A percentile compares a stretch with the other conserved stretches of the same genome.
Evolutionary conservation across 2,113 vertebrate genomes (phyloP).

Genomic region (Bostrychus sinensis): DNA sequence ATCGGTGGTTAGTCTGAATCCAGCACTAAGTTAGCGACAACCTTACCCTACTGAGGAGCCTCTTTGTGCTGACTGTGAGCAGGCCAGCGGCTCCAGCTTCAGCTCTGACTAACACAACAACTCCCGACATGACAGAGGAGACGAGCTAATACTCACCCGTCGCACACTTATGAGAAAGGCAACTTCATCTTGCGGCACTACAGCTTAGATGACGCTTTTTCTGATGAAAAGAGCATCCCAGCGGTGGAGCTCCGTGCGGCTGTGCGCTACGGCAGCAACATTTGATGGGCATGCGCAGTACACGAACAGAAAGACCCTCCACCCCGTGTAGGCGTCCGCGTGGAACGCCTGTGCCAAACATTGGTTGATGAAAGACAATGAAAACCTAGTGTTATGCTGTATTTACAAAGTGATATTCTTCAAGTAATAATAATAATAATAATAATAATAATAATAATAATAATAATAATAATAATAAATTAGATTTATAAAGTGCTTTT

Average conservation of each 20-base stretch:
- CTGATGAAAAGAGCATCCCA: constrained; percentile 41
- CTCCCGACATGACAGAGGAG: rapidly evolving
- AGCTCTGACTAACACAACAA: constrained; percentile 2
- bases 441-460: too few species aligned
- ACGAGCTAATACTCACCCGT: constrained; percentile 58
- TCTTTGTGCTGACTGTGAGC: constrained; percentile 73
- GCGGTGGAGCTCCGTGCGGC: constrained; percentile 53
- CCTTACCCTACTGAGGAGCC: constrained; percentile 57
- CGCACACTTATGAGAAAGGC: constrained; percentile 38
- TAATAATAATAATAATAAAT: too few species aligned
- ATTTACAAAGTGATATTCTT: too few species aligned
- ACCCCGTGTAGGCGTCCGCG: constrained; percentile 31
- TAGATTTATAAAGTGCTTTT: too few species aligned
- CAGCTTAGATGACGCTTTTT: constrained; percentile 6
- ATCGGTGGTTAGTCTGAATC: constrained; percentile 28
- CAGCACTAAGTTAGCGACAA: constrained; percentile 50
- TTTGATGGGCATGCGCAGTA: constrained; percentile 70
- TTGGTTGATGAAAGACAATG: too few species aligned
- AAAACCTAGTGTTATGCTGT: too few species aligned
- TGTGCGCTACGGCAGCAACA: constrained; percentile 70
- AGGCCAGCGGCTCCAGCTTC: constrained; percentile 62
- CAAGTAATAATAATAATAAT: too few species aligned
- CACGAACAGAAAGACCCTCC: constrained; percentile 36
- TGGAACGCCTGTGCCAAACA: constrained; percentile 43
- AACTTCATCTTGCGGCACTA: constrained; percentile 60